Percentiles rank a stretch among this genome's conserved stretches.
Conservation (phyloP, 1,140 invertebrate species). For the Helicoverpa armigera region DNA sequence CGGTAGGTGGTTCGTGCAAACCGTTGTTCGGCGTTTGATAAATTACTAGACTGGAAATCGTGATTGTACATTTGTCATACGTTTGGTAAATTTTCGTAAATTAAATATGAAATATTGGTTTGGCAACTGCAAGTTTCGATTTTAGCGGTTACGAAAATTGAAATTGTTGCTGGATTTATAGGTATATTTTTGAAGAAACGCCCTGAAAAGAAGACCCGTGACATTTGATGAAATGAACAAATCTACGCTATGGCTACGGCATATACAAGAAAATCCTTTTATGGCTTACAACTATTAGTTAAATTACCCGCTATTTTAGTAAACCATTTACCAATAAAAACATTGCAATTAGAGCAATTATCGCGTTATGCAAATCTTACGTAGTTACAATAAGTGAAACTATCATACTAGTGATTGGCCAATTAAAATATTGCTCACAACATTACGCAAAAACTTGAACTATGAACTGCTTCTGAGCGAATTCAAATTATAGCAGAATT, state of each 20-base stretch:
- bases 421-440: constrained; percentile 47
- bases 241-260: no score
- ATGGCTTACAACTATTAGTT: no score
- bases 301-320: not conserved
- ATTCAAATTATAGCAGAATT: constrained; percentile 56
- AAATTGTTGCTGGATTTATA: not conserved
- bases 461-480: constrained; percentile 60
- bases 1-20: not conserved
- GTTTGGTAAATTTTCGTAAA: constrained; percentile 16
- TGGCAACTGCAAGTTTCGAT: not conserved
- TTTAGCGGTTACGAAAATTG: not conserved
- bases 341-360: constrained; percentile 39
- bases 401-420: constrained; percentile 31
- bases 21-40: constrained; percentile 23
- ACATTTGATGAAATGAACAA: no score
- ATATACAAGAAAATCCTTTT: no score
- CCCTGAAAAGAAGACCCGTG: no score
- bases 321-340: constrained; percentile 18
- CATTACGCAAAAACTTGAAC: constrained; percentile 52
- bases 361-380: constrained; percentile 43
- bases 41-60: constrained; percentile 20
- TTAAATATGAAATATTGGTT: constrained; percentile 29
- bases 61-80: constrained; percentile 33
- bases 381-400: constrained; percentile 45
- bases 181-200: not conserved